Percentiles rank a stretch among this genome's conserved stretches.
These are phyloP conservation scores for Lophotis ruficrista DNA, from an alignment of 2,113 vertebrate species.

Conservation along the genomic window DNA sequence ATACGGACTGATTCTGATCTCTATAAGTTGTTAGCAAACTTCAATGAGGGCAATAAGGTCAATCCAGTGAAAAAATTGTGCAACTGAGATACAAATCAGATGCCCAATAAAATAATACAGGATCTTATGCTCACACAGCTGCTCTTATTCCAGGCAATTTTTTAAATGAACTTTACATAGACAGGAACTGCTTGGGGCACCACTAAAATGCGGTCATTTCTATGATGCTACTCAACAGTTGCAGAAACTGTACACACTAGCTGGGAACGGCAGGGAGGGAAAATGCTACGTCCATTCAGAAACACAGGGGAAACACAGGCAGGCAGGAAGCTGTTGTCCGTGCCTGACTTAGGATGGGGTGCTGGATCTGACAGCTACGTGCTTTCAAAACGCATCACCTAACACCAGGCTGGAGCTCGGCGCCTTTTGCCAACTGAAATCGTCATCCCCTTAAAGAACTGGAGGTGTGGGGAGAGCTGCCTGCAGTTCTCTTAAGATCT, in stretches of 20 bases:
- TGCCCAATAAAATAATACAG: slow-evolving; percentile 51
- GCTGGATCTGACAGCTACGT: not conserved
- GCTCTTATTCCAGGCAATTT: not conserved
- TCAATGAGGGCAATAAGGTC: slow-evolving; percentile 39
- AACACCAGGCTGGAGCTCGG: not conserved
- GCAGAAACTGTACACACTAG: not conserved
- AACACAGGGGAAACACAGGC: not conserved
- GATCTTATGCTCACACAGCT: not conserved
- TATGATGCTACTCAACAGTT: not conserved
- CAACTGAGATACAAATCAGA: slow-evolving; percentile 45
- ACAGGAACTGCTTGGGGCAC: slow-evolving; percentile 10
- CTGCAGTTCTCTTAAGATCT: not conserved
- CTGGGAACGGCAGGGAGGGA: not conserved
- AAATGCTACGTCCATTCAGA: not conserved
- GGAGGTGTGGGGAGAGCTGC: not conserved
- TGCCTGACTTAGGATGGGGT: not conserved
- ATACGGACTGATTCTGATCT: slow-evolving; percentile 48
- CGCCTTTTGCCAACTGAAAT: not conserved
- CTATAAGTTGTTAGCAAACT: slow-evolving; percentile 50
- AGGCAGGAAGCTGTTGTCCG: not conserved
- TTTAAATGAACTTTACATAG: not conserved
- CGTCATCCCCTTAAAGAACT: not conserved
- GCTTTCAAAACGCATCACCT: not conserved
- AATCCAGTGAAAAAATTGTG: slow-evolving; percentile 38
- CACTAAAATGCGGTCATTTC: not conserved